phyloP scores from a whole-genome alignment of 1,140 invertebrate genomes.

The Marisa cornuarietis region DNA sequence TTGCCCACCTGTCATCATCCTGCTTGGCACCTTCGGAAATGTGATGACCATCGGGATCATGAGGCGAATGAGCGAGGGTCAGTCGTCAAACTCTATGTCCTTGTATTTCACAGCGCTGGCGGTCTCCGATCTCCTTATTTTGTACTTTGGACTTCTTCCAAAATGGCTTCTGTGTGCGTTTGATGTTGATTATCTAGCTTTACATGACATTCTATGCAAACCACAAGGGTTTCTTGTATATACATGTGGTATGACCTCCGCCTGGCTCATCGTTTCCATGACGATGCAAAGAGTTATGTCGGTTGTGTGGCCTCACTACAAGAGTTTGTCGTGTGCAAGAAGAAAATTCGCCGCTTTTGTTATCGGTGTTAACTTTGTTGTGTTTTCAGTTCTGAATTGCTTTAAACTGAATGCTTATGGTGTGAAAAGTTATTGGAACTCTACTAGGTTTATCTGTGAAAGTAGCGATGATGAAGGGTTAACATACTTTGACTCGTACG shows the following conservation, averaged over 20 bases:
- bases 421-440: not conserved
- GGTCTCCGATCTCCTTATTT: slow-evolving; percentile 25
- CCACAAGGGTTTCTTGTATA: slow-evolving; percentile 13
- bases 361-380: not conserved
- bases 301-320: not conserved
- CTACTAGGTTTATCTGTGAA: not conserved
- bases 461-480: not conserved
- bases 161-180: slow-evolving; percentile 30
- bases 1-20: slow-evolving; percentile 30
- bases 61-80: slow-evolving; percentile 10
- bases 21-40: slow-evolving; percentile 39
- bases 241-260: not conserved
- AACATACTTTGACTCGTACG: not conserved
- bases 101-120: slow-evolving; percentile 25
- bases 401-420: not conserved
- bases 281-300: slow-evolving; percentile 1
- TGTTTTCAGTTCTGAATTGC: not conserved
- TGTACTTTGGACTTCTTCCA: slow-evolving; percentile 33
- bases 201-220: slow-evolving; percentile 24
- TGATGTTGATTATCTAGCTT: slow-evolving; percentile 27
- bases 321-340: not conserved
- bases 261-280: slow-evolving; percentile 2
- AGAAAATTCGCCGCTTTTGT: not conserved
- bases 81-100: not conserved
- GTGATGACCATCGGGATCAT: slow-evolving; percentile 32